Evolutionary conservation across 2,113 vertebrate species (phyloP), one percentile per base, ranked within the genome.

Genomic region (Syngnathoides biaculeatus): DNA sequence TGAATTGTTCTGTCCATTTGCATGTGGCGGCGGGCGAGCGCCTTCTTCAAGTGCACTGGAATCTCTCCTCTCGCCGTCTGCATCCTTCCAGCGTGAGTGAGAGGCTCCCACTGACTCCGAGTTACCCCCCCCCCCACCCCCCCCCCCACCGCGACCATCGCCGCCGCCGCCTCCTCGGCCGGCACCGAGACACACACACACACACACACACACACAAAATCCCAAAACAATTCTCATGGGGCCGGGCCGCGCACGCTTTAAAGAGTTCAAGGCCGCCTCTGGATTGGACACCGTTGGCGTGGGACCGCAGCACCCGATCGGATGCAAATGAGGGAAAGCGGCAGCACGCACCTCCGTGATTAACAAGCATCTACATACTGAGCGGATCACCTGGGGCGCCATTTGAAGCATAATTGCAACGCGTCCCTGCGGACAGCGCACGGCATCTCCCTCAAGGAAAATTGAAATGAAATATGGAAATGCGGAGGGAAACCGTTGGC

Each of bases 161-260:
- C 30, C 30, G 6, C 30, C 30, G 6, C 52, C 20, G 8, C 90
- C 91, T 84, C 91, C 88, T 72, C 75, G 83, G 78, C 63, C 63
- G 79, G 89, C 88, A 79, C 87, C 74, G 81, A 93, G 90, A 84
- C 87, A 88, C 85, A 87, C 70, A 92, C n/a, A n/a, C n/a, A n/a
- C n/a, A n/a, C n/a, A n/a, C n/a, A n/a, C n/a, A n/a, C n/a, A n/a
- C n/a, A n/a, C n/a, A n/a, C n/a, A n/a, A n/a, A n/a, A n/a, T n/a
- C n/a, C n/a, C n/a, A 35, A 35, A 2, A 35, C 3, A 90, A 93
- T 88, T 81, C 75, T 74, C 64, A 71, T 90, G 87, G 92, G 93
- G 72, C 86, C 72, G 82, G 87, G 80, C 93, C 88, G 87, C 93
- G 91, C 93, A 92, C 87, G 93, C 93, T 94, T 95, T 94, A 94